Evolutionary conservation across 1,140 invertebrate species (phyloP), one percentile per base, ranked within the genome.

Genomic region (Coboldia fuscipes): DNA sequence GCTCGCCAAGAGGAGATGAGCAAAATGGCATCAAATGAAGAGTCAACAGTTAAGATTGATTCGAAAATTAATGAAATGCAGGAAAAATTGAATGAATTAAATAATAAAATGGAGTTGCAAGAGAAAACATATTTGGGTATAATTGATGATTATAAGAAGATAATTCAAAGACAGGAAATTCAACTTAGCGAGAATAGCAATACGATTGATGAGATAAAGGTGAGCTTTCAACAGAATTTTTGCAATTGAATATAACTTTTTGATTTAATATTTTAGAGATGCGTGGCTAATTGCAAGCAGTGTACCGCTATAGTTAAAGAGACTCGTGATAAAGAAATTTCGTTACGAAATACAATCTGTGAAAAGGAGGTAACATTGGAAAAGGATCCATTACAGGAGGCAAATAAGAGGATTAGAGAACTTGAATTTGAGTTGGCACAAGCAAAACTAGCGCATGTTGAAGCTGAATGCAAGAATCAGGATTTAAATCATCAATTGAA

Each of bases 391-490:
- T 30, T 54, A 0, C 45, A 50, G 36, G 34, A 40, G 1, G 51
- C 52, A 6, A 33, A 67, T 36, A 71, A 80, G 42, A 66, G 80
- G 41, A 73, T 96, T 34, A 66, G 82, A 9, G 88, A 94, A 54
- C 59, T 97, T 16, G 93, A 98, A 53, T 60, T 97, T 31, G 92
- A 97, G 50, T 58, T 98, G 36, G 93, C 92, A 3, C 82, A 92
- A 51, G 90, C 92, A 0, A 98, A 98, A 53, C 62, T 98, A 39
- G 89, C 88, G 0, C 74, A 96, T 35, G 94, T 97, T 3, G 89
- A 98, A 61, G 82, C 89, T 1, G 84, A 97, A 58, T 97, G 93
- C 61, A 74, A 78, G 45, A 96, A 92, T 64, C 88, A 94, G 73
- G 86, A 93, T 57, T 58, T 94, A 23, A 88, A 77, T n/a, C 89